These are phyloP conservation scores for Perizoma affinitatum DNA, from an alignment of 2,888 invertebrate species.

Conservation along the genomic window DNA sequence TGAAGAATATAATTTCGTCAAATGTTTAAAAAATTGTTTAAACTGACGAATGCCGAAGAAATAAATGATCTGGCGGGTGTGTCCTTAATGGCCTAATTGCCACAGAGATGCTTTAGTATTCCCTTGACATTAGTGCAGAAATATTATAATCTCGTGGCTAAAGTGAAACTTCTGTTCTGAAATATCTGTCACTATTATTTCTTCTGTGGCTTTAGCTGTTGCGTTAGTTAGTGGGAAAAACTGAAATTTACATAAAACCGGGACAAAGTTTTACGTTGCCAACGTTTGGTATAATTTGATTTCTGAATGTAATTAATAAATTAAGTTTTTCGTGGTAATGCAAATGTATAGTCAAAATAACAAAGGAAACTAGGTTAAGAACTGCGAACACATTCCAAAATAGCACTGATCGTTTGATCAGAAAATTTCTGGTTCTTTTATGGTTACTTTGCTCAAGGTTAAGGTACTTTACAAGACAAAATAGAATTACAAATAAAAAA, in stretches of 20 bases:
- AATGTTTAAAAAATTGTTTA: no score
- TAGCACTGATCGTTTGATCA: no score
- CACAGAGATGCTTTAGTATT: no score
- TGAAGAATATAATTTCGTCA: no score
- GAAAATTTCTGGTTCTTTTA: no score
- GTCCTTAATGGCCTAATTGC: no score
- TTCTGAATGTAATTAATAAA: constrained; percentile 14
- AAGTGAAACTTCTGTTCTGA: constrained; percentile 8
- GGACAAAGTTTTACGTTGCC: constrained; percentile 24
- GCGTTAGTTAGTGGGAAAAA: constrained; percentile 30
- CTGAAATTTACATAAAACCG: constrained; percentile 27
- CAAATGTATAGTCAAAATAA: not conserved
- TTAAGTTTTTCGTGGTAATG: constrained; percentile 6
- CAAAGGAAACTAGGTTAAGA: not conserved
- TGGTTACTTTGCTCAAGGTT: no score
- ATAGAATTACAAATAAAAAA: no score
- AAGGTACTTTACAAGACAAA: no score
- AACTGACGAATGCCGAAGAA: no score
- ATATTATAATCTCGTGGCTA: not conserved
- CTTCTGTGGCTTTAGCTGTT: constrained; percentile 24
- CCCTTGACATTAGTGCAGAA: not conserved
- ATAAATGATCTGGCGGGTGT: no score
- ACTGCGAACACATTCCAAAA: not conserved
- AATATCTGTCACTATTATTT: constrained; percentile 14
- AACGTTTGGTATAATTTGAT: constrained; percentile 22